These are phyloP conservation scores for Drosophila mulleri DNA, from an alignment of 2,888 invertebrate genomes.

Conservation along the genomic window DNA sequence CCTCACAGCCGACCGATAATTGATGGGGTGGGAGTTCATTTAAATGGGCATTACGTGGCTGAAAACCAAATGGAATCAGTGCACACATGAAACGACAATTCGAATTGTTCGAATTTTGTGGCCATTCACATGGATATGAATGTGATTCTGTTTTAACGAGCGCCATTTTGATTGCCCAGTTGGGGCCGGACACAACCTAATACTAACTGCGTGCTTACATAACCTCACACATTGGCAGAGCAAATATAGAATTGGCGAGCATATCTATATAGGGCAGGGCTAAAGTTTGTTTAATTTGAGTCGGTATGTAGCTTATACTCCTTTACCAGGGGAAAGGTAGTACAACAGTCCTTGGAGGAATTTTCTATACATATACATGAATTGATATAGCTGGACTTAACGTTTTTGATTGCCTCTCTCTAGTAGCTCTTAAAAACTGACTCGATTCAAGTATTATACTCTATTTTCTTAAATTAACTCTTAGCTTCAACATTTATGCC, in stretches of 20 bases:
- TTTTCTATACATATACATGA: too few relatives aligned
- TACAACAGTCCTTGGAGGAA: too few relatives aligned
- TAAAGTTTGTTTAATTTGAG: too few relatives aligned
- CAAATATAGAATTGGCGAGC: neutral
- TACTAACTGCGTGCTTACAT: neutral
- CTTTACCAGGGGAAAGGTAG: too few relatives aligned
- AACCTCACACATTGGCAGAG: neutral
- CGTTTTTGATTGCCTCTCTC: too few relatives aligned
- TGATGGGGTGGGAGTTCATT: conserved; percentile 46
- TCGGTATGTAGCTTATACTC: too few relatives aligned
- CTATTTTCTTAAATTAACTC: too few relatives aligned
- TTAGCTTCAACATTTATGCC: too few relatives aligned
- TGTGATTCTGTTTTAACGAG: conserved; percentile 36
- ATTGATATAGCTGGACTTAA: too few relatives aligned
- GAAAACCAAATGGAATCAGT: conserved; percentile 39
- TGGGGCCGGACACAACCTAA: conserved; percentile 4
- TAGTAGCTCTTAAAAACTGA: too few relatives aligned
- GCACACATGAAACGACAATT: conserved; percentile 36
- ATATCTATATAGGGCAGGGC: neutral
- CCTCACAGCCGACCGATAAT: neutral
- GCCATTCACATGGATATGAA: conserved; percentile 35
- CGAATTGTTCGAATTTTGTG: conserved; percentile 20
- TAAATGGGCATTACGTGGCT: conserved; percentile 75
- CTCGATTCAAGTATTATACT: too few relatives aligned
- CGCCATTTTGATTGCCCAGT: conserved; percentile 1